Evolutionary conservation across 1,140 invertebrate species (phyloP), one percentile per base, ranked within the genome.

Genomic region (Olivierus martensii): DNA sequence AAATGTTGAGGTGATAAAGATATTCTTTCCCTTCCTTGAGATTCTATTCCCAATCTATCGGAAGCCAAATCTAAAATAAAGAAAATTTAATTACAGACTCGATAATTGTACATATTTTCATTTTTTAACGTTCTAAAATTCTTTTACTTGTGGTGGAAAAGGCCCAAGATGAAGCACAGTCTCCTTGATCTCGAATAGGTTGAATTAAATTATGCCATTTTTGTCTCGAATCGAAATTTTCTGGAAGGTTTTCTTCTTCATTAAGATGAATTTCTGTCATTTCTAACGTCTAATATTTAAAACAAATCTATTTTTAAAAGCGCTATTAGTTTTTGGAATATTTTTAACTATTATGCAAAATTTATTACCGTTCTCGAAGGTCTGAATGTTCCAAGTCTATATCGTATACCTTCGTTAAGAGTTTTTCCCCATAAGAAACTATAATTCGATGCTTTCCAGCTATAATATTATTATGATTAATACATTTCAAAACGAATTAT

Each of bases 401-500:
- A 77, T 44, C 74, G 67, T 10, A 92, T 70, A 2, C 88, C 91
- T 11, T 93, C 84, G 3, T 75, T 71, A 3, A 93, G 74, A 15
- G 82, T 87, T 64, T 77, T 75, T 0, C 85, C 88, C 79, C 82
- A 87, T 68, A 93, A 90, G 57, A 79, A 68, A 0, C 80, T 76
- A 62, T 93, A 84, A 69, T 91, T 93, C 12, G 72, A 66, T 0
- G 88, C 84, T 21, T 68, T 71, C 91, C 91, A 95, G 50, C 70
- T 75, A 9, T 28, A 28, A 28, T 2, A n/a, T n/a, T n/a, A n/a
- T n/a, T n/a, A n/a, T n/a, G n/a, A n/a, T n/a, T n/a, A n/a, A n/a
- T n/a, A n/a, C n/a, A n/a, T n/a, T n/a, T n/a, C n/a, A n/a, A n/a
- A n/a, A n/a, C n/a, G n/a, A n/a, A n/a, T n/a, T n/a, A n/a, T n/a